Evolutionary conservation across 2,888 invertebrate species (phyloP), one percentile per base, ranked within the genome.

Genomic region (Tholera decimalis): DNA sequence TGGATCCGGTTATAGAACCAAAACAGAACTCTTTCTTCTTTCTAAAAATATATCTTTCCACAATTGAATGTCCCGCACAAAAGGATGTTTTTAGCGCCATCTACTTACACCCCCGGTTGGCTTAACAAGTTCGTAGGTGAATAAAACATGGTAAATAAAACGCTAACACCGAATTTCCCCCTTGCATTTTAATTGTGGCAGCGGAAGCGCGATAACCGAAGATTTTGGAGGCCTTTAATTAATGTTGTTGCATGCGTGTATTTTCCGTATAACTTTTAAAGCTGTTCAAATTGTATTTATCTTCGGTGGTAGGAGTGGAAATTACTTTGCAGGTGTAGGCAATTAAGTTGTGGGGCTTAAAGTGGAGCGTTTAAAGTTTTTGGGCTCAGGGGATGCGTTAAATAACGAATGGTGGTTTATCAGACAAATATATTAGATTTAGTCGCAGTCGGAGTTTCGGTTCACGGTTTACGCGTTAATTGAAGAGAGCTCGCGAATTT

Each of bases 201-300:
- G 73, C 91, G 93, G 93, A 93, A 93, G 91, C 89, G 90, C 89
- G 93, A 94, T 93, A 93, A 90, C 89, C 83, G 91, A 91, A 91
- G 92, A 93, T 95, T 94, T 92, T 90, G 92, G 86, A 92, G 91
- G 91, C 91, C 90, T 93, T 91, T 94, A 93, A 95, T 94, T 92
- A 94, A 92, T 91, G 92, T 93, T 91, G 91, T 90, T 91, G 90
- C 91, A 93, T 90, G 92, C 91, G 92, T 93, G 92, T 89, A 89
- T 89, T 89, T 90, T 89, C 80, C 74, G 83, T 87, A 85, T 46
- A 84, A 77, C 88, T 89, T 89, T 88, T 85, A 85, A 83, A 84
- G 86, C 84, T 83, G 79, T 82, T 82, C 78, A 82, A 83, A 81
- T 72, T 75, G 78, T 83, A 81, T 83, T 83, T 84, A 83, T 82